These are phyloP conservation scores for Melanotaenia trifasciata DNA, from an alignment of 2,797 vertebrate species.

Conservation along the genomic window DNA sequence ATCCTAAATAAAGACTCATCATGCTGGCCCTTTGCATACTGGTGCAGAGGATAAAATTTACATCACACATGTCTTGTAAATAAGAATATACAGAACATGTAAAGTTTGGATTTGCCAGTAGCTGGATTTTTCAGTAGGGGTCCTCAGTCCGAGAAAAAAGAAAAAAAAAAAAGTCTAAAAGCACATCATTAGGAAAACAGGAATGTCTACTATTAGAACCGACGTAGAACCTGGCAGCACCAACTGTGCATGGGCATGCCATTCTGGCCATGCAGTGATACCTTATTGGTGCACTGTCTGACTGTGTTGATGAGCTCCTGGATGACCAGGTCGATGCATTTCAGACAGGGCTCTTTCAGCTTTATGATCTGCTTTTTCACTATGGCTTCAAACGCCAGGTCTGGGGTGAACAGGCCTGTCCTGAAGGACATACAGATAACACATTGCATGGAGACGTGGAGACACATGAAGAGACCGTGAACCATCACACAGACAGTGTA, in stretches of 20 bases:
- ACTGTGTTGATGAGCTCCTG: conserved; percentile 98
- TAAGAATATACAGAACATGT: background rate
- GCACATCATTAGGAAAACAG: background rate
- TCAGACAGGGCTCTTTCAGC: conserved; percentile 97
- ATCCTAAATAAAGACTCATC: background rate
- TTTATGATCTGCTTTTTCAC: conserved; percentile 99
- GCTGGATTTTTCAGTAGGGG: conserved; percentile 10
- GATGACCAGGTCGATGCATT: conserved; percentile 97
- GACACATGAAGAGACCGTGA: conserved; percentile 37
- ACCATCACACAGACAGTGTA: conserved; percentile 30
- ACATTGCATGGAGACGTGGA: conserved; percentile 58
- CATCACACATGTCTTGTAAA: background rate
- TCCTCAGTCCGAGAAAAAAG: conserved; percentile 9
- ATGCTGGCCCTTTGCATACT: background rate
- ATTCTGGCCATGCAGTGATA: conserved; percentile 78
- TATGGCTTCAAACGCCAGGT: conserved; percentile 97
- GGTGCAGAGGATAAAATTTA: background rate
- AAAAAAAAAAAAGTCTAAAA: background rate
- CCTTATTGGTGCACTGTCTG: conserved; percentile 96
- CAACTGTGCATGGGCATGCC: conserved; percentile 31
- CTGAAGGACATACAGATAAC: conserved; percentile 82
- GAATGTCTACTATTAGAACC: background rate
- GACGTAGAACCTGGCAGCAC: conserved; percentile 32
- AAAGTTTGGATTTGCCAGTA: background rate
- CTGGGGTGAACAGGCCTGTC: conserved; percentile 97